phyloP scores from a whole-genome alignment of 2,113 vertebrate species.

The Pteropus alecto region DNA sequence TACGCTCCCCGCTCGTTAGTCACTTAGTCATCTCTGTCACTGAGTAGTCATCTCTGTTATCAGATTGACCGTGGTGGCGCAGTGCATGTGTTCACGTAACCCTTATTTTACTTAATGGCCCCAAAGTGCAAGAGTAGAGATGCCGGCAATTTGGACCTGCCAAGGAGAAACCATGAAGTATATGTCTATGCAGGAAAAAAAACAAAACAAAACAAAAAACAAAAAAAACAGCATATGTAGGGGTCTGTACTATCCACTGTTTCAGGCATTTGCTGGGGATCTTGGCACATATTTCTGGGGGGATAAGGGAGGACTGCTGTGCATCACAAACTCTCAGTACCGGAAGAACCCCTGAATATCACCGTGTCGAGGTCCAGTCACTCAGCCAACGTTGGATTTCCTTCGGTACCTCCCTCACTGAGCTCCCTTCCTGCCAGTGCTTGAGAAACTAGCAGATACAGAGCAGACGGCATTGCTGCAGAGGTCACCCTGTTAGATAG shows the following conservation, averaged over 20 bases:
- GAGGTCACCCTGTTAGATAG: fast-evolving
- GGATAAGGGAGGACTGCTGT: too few relatives aligned
- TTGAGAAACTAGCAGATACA: background rate
- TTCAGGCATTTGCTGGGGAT: background rate
- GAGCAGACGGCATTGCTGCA: background rate
- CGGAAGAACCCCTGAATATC: background rate
- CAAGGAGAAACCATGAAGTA: background rate
- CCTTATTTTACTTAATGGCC: background rate
- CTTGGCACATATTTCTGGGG: background rate
- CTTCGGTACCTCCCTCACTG: background rate
- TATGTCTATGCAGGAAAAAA: background rate
- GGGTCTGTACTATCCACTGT: too few relatives aligned
- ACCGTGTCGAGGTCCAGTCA: background rate
- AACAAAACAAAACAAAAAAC: too few relatives aligned
- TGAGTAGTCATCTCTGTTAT: background rate
- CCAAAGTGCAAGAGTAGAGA: background rate
- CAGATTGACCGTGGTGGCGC: background rate
- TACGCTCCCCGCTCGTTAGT: background rate
- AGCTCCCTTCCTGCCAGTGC: background rate
- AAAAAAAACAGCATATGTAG: too few relatives aligned
- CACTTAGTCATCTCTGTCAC: too few relatives aligned
- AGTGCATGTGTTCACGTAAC: background rate
- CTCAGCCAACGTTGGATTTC: background rate
- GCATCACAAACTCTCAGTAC: background rate
- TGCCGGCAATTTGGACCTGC: background rate